A percentile compares a stretch with the other conserved stretches of the same genome.
phyloP scores from a whole-genome alignment of 2,113 vertebrate genomes.

The Orthochromis indermauri region DNA sequence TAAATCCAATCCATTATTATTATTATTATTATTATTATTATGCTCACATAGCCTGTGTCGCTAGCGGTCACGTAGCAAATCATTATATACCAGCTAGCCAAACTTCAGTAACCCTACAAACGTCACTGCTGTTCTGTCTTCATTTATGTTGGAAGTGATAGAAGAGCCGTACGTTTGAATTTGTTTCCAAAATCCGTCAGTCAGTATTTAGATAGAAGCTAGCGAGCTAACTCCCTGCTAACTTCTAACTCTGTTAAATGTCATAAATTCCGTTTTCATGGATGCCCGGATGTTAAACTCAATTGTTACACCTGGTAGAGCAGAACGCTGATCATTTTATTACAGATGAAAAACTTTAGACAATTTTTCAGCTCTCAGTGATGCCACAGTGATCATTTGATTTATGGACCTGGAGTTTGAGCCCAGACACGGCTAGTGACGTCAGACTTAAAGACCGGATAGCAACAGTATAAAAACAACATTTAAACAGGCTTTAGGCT shows the following conservation, averaged over 20 bases:
- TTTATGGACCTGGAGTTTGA: background rate
- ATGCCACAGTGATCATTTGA: background rate
- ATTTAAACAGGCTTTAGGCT: background rate
- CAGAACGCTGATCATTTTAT: background rate
- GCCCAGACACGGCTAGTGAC: background rate
- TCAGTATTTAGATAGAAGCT: background rate
- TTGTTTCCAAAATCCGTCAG: background rate
- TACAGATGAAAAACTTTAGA: background rate
- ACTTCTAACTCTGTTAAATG: fast-evolving
- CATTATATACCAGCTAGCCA: background rate
- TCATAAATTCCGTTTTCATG: background rate
- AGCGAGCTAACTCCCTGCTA: background rate
- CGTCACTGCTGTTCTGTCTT: background rate
- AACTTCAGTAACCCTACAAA: background rate
- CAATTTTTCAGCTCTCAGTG: background rate
- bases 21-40: too few species aligned
- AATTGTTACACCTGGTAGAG: background rate
- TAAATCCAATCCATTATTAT: too few species aligned
- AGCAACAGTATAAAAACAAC: background rate
- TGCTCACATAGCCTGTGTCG: fast-evolving
- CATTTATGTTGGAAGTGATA: background rate
- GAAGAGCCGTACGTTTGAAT: fast-evolving
- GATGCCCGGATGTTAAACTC: background rate
- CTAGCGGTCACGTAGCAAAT: background rate
- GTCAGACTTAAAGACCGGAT: background rate